Base-by-base conservation (phyloP, 2,888 invertebrate genomes). In the Halictus ligatus region DNA sequence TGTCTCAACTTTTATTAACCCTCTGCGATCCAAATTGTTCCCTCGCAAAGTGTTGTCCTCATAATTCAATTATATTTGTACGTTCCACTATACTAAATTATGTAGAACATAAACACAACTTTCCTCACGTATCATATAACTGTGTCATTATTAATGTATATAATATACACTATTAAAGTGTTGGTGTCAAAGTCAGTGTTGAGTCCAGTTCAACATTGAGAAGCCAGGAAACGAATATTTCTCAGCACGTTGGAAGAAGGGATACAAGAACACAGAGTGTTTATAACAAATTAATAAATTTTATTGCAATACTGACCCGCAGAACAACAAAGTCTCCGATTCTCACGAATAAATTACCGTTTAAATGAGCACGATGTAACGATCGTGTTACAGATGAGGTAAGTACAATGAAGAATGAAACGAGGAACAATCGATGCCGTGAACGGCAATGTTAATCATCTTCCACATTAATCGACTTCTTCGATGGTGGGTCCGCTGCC, bases 401-500 rank as follows among this genome's bases (percentile, higher is more conserved):
- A 73, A 73, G 35, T 73, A 73, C 72, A 50, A 25, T 50, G 48
- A 25, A 29, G 18, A 50, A 25, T 43, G 25, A 58, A 50, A 64
- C n/a, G 46, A 18, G 50, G 60, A 64, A 60, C 18, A 40, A 12
- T 58, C 35, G 12, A 7, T 50, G 71, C 40, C 2, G 6, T 81
- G 40, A 0, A 50, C 3, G 64, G 29, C n/a, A 40, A 48, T 54
- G 10, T 54, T 3, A 54, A 54, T 54, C 54, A 25, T 73, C 69
- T 18, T 1, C 35, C 1, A 1, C 0, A 83, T 93, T 97, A 98
- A 94, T 98, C 98, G 94, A 98, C 98, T 96, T 98, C 98, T 96
- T 98, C 98, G 95, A 98, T 98, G 95, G 98, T 98, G 94, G 98
- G 98, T 93, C 93, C 92, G 35, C 85, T 90, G 58, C 76, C 84